A percentile compares a stretch with the other conserved stretches of the same genome.
phyloP scores from a whole-genome alignment of 30 jellyfish, hydroid and myxozoan species.

The Turritopsis rubra region DNA sequence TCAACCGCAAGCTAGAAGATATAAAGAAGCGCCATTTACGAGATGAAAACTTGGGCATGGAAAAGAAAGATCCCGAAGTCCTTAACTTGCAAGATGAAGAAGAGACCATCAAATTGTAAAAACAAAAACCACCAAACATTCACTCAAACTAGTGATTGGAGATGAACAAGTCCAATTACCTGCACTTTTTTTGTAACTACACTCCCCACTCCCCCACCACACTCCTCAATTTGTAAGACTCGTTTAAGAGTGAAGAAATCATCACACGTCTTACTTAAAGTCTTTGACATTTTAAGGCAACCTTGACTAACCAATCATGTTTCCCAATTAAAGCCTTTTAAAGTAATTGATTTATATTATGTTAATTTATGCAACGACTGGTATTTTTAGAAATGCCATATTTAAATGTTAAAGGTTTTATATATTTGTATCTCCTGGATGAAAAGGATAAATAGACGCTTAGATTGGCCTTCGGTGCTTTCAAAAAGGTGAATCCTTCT shows the following conservation, averaged over 20 bases:
- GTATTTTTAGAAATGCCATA: neutral
- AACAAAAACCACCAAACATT: neutral
- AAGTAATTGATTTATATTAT: neutral
- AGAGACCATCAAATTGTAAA: constrained; percentile 3
- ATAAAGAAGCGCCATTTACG: constrained; percentile 69
- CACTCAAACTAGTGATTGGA: neutral
- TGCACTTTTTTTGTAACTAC: neutral
- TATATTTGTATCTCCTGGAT: neutral
- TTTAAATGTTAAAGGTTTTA: neutral
- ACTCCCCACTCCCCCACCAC: no score
- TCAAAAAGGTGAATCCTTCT: neutral
- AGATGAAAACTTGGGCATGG: constrained; percentile 35
- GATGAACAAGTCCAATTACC: neutral
- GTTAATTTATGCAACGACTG: neutral
- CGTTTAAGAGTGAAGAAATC: no score
- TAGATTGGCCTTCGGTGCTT: neutral
- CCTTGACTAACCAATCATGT: neutral
- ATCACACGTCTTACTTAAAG: no score
- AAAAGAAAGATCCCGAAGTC: constrained; percentile 53
- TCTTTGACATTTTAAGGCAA: neutral
- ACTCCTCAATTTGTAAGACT: no score
- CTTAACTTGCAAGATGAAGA: constrained; percentile 15
- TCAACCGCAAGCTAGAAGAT: constrained; percentile 79
- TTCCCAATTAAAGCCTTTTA: neutral
- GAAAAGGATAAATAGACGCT: neutral